These are phyloP conservation scores for Oreochromis aureus DNA, from an alignment of 2,113 vertebrate species.

Conservation along the genomic window DNA sequence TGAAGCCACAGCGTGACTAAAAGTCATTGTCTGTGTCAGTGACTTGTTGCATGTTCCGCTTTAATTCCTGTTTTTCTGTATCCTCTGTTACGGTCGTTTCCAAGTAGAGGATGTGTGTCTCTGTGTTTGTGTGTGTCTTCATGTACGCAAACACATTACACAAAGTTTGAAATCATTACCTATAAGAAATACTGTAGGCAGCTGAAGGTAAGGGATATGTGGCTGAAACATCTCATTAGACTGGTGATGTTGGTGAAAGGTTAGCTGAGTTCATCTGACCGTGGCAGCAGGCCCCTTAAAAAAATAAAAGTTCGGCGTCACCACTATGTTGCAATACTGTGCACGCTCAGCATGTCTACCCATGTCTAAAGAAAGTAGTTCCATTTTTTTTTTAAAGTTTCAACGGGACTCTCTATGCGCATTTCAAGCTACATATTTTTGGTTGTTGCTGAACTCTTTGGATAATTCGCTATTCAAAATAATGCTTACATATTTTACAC, in stretches of 20 bases:
- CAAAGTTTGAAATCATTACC: neutral
- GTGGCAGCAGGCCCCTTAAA: neutral
- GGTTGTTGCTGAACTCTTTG: neutral
- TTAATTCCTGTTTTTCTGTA: neutral
- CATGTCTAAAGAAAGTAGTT: neutral
- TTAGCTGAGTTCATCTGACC: neutral
- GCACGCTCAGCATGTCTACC: neutral
- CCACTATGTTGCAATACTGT: neutral
- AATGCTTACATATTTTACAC: neutral
- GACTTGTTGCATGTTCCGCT: neutral
- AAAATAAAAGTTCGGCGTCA: neutral
- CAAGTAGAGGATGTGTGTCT: neutral
- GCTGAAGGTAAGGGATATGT: neutral
- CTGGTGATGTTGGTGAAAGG: neutral
- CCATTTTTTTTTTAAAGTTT: neutral
- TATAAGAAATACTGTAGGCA: neutral
- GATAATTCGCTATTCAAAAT: neutral
- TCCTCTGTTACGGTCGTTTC: neutral
- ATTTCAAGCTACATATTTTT: neutral
- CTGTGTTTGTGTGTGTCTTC: neutral
- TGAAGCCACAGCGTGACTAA: neutral
- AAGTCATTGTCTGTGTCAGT: neutral
- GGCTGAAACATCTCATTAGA: neutral
- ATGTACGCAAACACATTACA: neutral
- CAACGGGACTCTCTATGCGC: fast-evolving